Percentiles rank a stretch among this genome's conserved stretches.
phyloP scores from a whole-genome alignment of 2,888 invertebrate species.

The Polietes domitor region DNA sequence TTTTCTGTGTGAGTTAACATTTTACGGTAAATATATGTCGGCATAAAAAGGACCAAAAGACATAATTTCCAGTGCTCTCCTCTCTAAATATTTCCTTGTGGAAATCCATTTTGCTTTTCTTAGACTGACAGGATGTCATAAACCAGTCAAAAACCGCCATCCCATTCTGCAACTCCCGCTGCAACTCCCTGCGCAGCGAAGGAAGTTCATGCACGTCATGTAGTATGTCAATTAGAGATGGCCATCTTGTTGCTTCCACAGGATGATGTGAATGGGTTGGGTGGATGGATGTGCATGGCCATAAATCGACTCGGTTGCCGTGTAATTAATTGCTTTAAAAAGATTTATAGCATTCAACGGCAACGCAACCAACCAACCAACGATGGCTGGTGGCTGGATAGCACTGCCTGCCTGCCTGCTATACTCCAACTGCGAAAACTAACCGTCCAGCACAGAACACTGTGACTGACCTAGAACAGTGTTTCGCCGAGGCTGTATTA shows the following conservation, averaged over 20 bases:
- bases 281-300: slow-evolving; percentile 25
- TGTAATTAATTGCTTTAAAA: slow-evolving; percentile 63
- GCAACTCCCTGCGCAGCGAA: background rate
- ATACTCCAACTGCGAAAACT: slow-evolving; percentile 6
- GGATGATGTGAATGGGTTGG: slow-evolving; percentile 13
- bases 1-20: background rate
- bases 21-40: background rate
- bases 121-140: slow-evolving; percentile 30
- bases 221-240: slow-evolving; percentile 65
- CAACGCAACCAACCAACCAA: slow-evolving; percentile 29
- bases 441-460: background rate
- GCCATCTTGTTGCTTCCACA: slow-evolving; percentile 55
- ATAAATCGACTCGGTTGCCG: slow-evolving; percentile 60
- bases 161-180: background rate
- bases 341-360: slow-evolving; percentile 56
- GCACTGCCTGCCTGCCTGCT: too few species aligned
- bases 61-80: background rate
- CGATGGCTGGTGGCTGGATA: background rate
- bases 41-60: background rate
- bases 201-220: slow-evolving; percentile 59
- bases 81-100: slow-evolving; percentile 21
- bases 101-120: slow-evolving; percentile 35
- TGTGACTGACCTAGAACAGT: slow-evolving; percentile 56
- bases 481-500: slow-evolving; percentile 28
- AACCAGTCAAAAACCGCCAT: slow-evolving; percentile 16